Conservation (phyloP, 23 tunicate species). For the Clavelina lepadiformis region DNA sequence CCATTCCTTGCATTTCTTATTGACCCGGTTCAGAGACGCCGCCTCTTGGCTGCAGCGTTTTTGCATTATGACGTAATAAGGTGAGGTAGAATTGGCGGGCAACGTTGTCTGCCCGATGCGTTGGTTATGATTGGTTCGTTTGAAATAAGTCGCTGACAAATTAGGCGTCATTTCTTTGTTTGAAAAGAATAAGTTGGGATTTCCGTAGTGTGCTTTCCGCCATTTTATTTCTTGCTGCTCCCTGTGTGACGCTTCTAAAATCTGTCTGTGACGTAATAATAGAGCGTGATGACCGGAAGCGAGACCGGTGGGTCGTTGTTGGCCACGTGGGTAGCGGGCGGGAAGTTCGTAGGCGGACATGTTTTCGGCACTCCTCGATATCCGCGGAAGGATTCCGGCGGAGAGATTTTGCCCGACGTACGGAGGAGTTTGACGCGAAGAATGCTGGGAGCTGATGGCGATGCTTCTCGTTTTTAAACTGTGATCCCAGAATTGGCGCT, state of each 20-base stretch:
- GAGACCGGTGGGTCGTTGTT: slow-evolving; percentile 57
- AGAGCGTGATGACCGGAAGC: slow-evolving; percentile 64
- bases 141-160: not conserved
- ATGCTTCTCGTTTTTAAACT: slow-evolving; percentile 41
- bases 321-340: slow-evolving; percentile 82
- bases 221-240: slow-evolving; percentile 1
- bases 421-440: no score
- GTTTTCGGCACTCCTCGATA: slow-evolving; percentile 46
- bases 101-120: not conserved
- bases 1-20: slow-evolving; percentile 49
- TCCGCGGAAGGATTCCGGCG: slow-evolving; percentile 37
- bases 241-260: slow-evolving; percentile 28
- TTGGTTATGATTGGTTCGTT: not conserved
- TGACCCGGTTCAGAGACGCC: slow-evolving; percentile 21
- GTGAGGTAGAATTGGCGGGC: not conserved
- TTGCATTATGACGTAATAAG: slow-evolving; percentile 24
- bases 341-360: slow-evolving; percentile 39
- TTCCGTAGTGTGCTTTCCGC: no score
- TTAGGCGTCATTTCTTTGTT: not conserved
- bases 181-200: not conserved
- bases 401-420: no score
- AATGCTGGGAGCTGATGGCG: slow-evolving; percentile 23
- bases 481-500: slow-evolving; percentile 63
- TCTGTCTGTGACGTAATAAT: slow-evolving; percentile 48
- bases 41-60: slow-evolving; percentile 44